Evolutionary conservation across 2,113 vertebrate species (phyloP).

Genomic region (Peromyscus californicus): DNA sequence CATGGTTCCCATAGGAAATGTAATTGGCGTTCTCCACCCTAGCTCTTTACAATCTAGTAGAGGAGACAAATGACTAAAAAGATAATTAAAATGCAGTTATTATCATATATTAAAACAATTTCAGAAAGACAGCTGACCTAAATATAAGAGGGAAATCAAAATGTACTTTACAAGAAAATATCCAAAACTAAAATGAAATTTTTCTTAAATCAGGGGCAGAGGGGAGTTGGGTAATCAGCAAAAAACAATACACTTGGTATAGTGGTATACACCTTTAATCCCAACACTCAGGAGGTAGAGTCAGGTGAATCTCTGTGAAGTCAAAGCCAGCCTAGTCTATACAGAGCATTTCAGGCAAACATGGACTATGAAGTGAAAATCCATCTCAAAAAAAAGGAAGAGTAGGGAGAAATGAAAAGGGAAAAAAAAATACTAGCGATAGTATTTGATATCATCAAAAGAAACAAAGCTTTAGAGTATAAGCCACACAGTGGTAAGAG

Average conservation of each 20-base stretch:
- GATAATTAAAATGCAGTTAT: constrained; percentile 36
- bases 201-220: neutral
- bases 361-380: neutral
- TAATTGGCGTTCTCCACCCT: neutral
- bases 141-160: neutral
- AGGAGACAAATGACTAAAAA: neutral
- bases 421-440: neutral
- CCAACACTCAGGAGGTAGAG: neutral
- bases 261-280: neutral
- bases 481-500: neutral
- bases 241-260: neutral
- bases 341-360: neutral
- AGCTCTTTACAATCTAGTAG: neutral
- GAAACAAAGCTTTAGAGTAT: neutral
- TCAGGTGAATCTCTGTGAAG: neutral
- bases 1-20: neutral
- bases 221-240: neutral
- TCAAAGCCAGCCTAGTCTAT: neutral
- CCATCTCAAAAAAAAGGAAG: neutral
- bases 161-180: neutral
- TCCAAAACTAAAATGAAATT: neutral
- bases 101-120: neutral
- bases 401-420: neutral
- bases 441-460: neutral
- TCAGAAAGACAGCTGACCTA: neutral